Evolutionary conservation across 2,888 invertebrate species (phyloP).

Genomic region (Seira ritae): DNA sequence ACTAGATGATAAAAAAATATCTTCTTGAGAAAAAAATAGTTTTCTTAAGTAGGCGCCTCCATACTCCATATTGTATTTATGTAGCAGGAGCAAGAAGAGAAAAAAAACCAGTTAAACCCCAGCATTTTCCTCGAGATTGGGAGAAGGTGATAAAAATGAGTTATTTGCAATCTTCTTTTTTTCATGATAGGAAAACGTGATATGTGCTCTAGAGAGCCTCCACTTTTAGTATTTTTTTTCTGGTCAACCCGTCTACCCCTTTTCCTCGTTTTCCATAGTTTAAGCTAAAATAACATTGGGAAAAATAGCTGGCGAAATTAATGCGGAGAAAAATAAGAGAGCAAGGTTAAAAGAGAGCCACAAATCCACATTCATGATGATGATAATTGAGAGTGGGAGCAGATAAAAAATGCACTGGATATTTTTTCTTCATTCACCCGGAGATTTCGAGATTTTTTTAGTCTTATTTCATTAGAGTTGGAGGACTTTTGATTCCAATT

Average conservation of each 20-base stretch:
- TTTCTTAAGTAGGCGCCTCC: too few relatives aligned
- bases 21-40: too few relatives aligned
- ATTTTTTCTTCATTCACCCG: too few relatives aligned
- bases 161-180: conserved; percentile 69
- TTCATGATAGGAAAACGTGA: conserved; percentile 60
- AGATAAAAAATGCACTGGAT: too few relatives aligned
- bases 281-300: neutral
- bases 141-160: conserved; percentile 72
- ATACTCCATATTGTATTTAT: too few relatives aligned
- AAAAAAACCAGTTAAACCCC: conserved; percentile 8
- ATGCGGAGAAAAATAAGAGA: conserved; percentile 12
- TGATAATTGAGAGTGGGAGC: neutral
- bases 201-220: neutral
- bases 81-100: too few relatives aligned
- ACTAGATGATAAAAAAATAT: too few relatives aligned
- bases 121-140: conserved; percentile 57
- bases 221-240: neutral
- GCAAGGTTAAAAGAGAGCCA: conserved; percentile 23
- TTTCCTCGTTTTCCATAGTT: neutral
- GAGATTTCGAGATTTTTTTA: too few relatives aligned
- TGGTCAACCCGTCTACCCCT: neutral
- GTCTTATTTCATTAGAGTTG: too few relatives aligned
- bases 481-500: too few relatives aligned
- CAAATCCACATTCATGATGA: conserved; percentile 38
- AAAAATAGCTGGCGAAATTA: conserved; percentile 15